Evolutionary conservation across 2,113 vertebrate genomes (phyloP), one percentile per base, ranked within the genome.

Genomic region (Hippocampus guttulatus): DNA sequence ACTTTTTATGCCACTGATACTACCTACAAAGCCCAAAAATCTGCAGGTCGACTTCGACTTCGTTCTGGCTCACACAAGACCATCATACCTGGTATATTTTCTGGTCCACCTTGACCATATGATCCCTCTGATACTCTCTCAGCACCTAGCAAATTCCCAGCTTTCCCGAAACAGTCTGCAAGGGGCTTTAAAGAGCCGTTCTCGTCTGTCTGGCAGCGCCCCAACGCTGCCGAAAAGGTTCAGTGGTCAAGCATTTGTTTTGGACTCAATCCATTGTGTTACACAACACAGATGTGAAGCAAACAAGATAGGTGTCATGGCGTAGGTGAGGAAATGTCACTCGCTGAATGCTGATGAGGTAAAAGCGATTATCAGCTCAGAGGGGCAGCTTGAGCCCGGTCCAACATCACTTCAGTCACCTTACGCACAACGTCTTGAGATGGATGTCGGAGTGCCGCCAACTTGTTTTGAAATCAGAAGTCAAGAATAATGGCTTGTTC

Each of bases 331-430:
- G 74, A 86, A 80, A 85, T 77, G 75, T 77, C 55, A 73, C 77
- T 82, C 86, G 87, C 75, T 83, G 64, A 84, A 76, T 65, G 76
- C 74, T 84, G 80, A 88, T 89, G 81, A 79, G 79, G 77, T 78
- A 85, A 89, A 91, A 87, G 82, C 88, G 74, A 83, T 91, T 90
- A 89, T 80, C 71, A 64, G 85, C 69, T 84, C 78, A 84, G 81
- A 69, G 77, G 75, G 68, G 64, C 76, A 62, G 79, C 79, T 65
- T 70, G 72, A 68, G 69, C 69, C 63, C 58, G 57, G 47, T 14
- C 57, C 81, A 74, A 67, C 70, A 75, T 67, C 8, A 23, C 40
- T 1, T 23, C 55, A 55, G 9, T 55, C 52, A 16, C 45, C 3
- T n/a, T 55, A n/a, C 52, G 33, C 33, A 57, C n/a, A 2, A 23